These are phyloP conservation scores for Enteromius mattozi DNA, from an alignment of 2,797 vertebrate genomes.

Conservation along the genomic window DNA sequence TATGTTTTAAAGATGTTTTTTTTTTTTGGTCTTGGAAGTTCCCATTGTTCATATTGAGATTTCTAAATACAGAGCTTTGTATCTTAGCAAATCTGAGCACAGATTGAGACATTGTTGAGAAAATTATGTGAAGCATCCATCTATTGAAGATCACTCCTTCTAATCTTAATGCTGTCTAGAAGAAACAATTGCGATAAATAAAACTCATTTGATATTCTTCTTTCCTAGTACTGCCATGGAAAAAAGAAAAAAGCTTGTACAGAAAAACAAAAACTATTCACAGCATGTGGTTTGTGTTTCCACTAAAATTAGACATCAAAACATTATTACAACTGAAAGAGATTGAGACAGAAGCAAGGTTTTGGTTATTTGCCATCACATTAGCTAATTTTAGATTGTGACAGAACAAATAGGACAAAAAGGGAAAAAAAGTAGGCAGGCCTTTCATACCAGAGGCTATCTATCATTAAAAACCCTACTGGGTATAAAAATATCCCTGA, in stretches of 20 bases:
- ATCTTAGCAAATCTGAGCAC: not conserved
- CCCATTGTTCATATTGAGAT: not conserved
- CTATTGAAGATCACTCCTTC: not conserved
- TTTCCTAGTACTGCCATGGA: not conserved
- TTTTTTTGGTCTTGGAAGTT: not conserved
- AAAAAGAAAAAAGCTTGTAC: not conserved
- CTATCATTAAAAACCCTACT: slow-evolving; percentile 58
- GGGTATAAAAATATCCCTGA: slow-evolving; percentile 53
- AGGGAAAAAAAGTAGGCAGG: slow-evolving; percentile 20
- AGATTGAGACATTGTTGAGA: not conserved
- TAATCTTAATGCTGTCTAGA: not conserved
- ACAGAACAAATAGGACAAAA: slow-evolving; percentile 42
- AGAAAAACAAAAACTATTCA: not conserved
- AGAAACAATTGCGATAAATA: not conserved
- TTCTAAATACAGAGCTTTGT: not conserved
- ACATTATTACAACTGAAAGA: not conserved
- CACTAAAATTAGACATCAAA: slow-evolving; percentile 27
- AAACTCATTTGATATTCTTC: not conserved
- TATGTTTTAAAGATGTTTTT: not conserved
- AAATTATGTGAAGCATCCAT: not conserved
- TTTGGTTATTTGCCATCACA: slow-evolving; percentile 38
- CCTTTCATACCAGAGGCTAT: slow-evolving; percentile 45
- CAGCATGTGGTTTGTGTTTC: not conserved
- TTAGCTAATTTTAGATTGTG: slow-evolving; percentile 51
- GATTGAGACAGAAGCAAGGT: slow-evolving; percentile 10